Percentiles rank a stretch among this genome's conserved stretches.
These are phyloP conservation scores for Huso huso DNA, from an alignment of 2,797 vertebrate species.

Conservation along the genomic window DNA sequence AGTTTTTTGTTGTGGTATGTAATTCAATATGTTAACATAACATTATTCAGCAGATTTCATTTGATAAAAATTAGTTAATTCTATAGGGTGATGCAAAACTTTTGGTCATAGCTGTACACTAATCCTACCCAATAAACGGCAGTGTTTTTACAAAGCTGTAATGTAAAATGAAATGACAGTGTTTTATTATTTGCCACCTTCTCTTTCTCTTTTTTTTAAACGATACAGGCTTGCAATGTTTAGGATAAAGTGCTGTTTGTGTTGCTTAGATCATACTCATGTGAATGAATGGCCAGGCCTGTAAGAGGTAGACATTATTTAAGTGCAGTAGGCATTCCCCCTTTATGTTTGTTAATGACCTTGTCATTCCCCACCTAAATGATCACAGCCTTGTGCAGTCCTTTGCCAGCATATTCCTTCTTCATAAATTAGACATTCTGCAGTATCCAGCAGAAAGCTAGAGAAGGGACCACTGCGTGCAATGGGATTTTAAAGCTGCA, in stretches of 20 bases:
- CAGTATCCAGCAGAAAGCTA: neutral
- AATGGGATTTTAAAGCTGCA: too few relatives aligned
- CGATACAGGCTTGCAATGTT: constrained; percentile 46
- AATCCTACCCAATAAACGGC: too few relatives aligned
- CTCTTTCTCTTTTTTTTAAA: constrained; percentile 52
- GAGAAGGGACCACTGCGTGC: too few relatives aligned
- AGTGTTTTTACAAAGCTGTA: neutral
- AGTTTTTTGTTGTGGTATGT: too few relatives aligned
- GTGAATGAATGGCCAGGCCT: constrained; percentile 28
- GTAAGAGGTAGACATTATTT: constrained; percentile 1
- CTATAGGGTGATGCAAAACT: too few relatives aligned
- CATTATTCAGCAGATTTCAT: too few relatives aligned
- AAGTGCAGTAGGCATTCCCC: constrained; percentile 41
- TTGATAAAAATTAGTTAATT: too few relatives aligned
- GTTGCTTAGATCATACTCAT: constrained; percentile 54
- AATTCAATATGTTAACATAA: too few relatives aligned
- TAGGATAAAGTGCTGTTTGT: constrained; percentile 43
- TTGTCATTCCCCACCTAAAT: constrained; percentile 63
- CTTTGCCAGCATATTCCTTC: constrained; percentile 1
- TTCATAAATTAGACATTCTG: constrained; percentile 4
- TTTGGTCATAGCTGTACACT: too few relatives aligned
- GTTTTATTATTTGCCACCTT: neutral
- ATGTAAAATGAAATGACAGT: neutral
- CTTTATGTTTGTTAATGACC: constrained; percentile 64
- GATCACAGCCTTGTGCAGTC: constrained; percentile 27